These are phyloP conservation scores for Zeus faber DNA, from an alignment of 2,113 vertebrate genomes.

Conservation along the genomic window DNA sequence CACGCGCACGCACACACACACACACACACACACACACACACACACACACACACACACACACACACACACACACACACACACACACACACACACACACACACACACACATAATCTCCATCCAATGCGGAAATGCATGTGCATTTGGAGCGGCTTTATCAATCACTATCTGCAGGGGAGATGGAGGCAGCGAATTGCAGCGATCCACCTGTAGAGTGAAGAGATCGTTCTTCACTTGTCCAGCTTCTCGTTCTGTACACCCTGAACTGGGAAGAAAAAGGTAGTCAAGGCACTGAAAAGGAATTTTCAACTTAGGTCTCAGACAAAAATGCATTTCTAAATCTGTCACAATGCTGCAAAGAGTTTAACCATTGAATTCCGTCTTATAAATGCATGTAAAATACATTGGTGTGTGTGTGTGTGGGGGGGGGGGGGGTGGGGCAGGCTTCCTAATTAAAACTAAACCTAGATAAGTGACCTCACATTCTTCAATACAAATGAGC, in stretches of 20 bases:
- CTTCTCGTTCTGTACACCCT: not conserved
- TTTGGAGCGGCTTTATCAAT: slow-evolving; percentile 13
- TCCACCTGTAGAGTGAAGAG: slow-evolving; percentile 8
- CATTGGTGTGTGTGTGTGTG: too few species aligned
- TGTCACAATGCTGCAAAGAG: not conserved
- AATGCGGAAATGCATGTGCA: slow-evolving; percentile 6
- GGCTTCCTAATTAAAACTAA: too few species aligned
- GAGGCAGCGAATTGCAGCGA: slow-evolving; percentile 15
- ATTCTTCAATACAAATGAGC: not conserved
- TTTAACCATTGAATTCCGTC: too few species aligned
- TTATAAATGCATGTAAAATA: too few species aligned
- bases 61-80: not conserved
- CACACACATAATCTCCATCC: not conserved
- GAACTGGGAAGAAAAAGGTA: not conserved
- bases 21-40: not conserved
- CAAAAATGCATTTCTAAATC: not conserved
- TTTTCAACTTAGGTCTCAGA: not conserved
- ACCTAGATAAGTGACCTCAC: too few species aligned
- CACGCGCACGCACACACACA: not conserved
- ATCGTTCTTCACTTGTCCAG: slow-evolving; percentile 4
- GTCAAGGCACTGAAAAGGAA: not conserved
- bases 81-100: slow-evolving; percentile 3
- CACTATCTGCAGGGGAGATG: slow-evolving; percentile 10
- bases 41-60: not conserved
- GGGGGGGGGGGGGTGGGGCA: too few species aligned